Evolutionary conservation across 2,888 invertebrate genomes (phyloP).

Genomic region (Ferdinandea cuprea): DNA sequence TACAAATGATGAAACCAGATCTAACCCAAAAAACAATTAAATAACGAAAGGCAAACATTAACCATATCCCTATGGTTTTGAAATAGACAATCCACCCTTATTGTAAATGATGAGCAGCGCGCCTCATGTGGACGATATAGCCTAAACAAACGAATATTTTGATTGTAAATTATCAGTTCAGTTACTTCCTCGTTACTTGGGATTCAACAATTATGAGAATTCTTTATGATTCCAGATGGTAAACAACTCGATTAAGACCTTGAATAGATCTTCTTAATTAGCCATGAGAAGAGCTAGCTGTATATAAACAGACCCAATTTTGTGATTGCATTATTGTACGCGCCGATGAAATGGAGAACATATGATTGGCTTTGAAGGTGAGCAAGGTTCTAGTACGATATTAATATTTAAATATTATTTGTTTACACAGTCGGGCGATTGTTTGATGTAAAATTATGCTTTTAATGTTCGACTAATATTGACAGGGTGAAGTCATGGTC

Average conservation of each 20-base stretch:
- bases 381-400: neutral
- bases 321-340: neutral
- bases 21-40: neutral
- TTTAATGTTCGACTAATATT: neutral
- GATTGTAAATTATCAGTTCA: neutral
- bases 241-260: conserved; percentile 10
- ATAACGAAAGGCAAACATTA: neutral
- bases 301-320: neutral
- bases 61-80: neutral
- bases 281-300: neutral
- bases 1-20: conserved; percentile 5
- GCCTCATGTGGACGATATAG: neutral
- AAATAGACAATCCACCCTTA: neutral
- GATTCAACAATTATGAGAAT: conserved; percentile 12
- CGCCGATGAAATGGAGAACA: neutral
- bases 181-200: neutral
- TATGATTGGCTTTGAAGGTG: conserved; percentile 3
- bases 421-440: neutral
- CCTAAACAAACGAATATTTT: conserved; percentile 9
- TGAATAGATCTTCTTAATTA: conserved; percentile 9
- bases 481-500: neutral
- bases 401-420: neutral
- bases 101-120: neutral
- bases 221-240: conserved; percentile 1
- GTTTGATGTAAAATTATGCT: conserved; percentile 1